phyloP scores from a whole-genome alignment of 30 jellyfish, hydroid and myxozoan genomes.

The Hydractinia symbiolongicarpus region DNA sequence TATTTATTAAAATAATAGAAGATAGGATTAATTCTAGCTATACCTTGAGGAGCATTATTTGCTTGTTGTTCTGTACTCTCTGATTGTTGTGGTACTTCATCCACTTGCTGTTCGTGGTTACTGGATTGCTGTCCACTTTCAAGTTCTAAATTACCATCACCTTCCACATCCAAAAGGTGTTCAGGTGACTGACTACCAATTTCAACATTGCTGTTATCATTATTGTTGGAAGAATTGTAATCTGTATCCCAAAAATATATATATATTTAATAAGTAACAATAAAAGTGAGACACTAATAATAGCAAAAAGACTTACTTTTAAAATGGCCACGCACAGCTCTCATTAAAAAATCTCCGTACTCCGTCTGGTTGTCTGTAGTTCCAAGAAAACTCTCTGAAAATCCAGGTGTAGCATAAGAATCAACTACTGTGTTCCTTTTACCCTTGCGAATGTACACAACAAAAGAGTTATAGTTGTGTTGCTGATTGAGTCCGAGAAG shows the following conservation, averaged over 20 bases:
- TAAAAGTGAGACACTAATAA: too few species aligned
- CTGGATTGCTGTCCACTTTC: neutral
- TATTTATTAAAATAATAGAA: too few species aligned
- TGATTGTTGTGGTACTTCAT: neutral
- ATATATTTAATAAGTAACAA: too few species aligned
- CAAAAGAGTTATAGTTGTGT: constrained; percentile 1
- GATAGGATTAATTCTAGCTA: too few species aligned
- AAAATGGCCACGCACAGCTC: constrained; percentile 7
- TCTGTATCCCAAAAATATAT: neutral
- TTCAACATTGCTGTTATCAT: neutral
- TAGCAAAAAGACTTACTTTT: neutral
- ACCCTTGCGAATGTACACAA: neutral
- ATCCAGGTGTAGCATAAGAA: neutral
- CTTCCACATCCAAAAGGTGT: neutral
- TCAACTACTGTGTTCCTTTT: constrained; percentile 1
- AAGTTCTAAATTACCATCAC: neutral
- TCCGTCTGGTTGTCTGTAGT: neutral
- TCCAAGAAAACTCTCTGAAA: constrained; percentile 6
- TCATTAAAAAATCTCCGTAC: neutral
- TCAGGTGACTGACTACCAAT: neutral
- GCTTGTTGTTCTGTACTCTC: too few species aligned
- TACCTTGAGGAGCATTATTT: too few species aligned
- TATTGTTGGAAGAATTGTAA: neutral
- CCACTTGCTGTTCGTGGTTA: neutral
- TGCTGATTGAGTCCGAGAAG: constrained; percentile 3